These are phyloP conservation scores for Labeo catla DNA, from an alignment of 2,113 vertebrate species.

Conservation along the genomic window DNA sequence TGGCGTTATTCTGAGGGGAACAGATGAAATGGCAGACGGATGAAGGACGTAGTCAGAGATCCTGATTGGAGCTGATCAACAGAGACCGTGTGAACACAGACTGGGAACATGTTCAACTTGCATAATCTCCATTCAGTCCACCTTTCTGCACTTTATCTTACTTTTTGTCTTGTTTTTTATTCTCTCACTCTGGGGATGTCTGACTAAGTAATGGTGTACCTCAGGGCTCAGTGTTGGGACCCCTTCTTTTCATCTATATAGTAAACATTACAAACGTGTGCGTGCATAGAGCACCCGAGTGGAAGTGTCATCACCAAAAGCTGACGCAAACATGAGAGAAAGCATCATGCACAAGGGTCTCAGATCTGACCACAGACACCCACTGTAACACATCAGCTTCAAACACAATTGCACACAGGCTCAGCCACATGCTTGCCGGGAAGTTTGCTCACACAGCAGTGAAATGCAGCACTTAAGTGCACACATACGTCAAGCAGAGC, in stretches of 20 bases:
- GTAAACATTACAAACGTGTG: not conserved
- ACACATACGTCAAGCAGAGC: slow-evolving; percentile 2
- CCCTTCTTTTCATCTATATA: not conserved
- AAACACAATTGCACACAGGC: slow-evolving; percentile 6
- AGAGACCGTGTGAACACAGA: slow-evolving; percentile 28
- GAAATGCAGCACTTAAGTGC: slow-evolving; percentile 26
- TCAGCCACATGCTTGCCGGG: slow-evolving; percentile 4
- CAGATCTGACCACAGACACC: slow-evolving; percentile 21
- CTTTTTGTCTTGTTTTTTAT: slow-evolving; percentile 20
- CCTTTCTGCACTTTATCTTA: not conserved
- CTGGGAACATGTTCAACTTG: slow-evolving; percentile 37
- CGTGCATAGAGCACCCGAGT: not conserved
- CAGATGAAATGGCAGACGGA: slow-evolving; percentile 49
- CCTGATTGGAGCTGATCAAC: slow-evolving; percentile 53
- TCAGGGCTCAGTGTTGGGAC: not conserved
- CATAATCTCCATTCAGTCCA: slow-evolving; percentile 30
- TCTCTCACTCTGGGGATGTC: not conserved
- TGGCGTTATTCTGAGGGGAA: slow-evolving; percentile 53
- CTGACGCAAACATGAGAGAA: slow-evolving; percentile 27
- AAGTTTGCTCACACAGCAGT: slow-evolving; percentile 10
- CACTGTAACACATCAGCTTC: slow-evolving; percentile 3
- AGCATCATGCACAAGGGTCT: not conserved
- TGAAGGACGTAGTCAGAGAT: slow-evolving; percentile 49
- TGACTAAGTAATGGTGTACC: not conserved
- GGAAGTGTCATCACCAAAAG: not conserved